Percentiles rank a stretch among this genome's conserved stretches.
Conservation (phyloP, 2,113 vertebrate genomes). For the Anarhynchus alexandrinus region DNA sequence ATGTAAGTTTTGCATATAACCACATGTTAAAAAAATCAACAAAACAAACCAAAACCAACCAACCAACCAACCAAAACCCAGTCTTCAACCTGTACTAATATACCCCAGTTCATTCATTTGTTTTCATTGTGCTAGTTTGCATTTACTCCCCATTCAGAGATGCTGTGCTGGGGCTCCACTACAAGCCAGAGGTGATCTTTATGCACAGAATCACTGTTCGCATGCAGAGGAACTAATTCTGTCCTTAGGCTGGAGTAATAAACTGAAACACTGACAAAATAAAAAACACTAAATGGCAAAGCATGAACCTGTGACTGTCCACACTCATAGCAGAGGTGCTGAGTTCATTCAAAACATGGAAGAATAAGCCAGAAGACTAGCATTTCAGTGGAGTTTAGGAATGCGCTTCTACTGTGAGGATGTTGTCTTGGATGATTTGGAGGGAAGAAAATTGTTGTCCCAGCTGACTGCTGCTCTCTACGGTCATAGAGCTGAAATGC, state of each 20-base stretch:
- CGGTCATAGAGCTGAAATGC: background rate
- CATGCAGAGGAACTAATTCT: background rate
- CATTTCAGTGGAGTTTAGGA: background rate
- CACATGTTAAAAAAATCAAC: background rate
- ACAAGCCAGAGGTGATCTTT: background rate
- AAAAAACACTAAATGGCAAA: background rate
- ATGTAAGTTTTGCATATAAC: background rate
- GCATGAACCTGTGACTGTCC: background rate
- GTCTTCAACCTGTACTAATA: background rate
- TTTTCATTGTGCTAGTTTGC: background rate
- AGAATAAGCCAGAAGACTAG: background rate
- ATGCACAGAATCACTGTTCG: background rate
- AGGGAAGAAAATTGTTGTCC: background rate
- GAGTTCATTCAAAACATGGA: background rate
- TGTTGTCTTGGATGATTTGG: background rate
- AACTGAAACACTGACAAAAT: background rate
- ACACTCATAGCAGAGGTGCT: background rate
- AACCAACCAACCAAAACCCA: accelerated
- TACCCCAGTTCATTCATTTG: accelerated
- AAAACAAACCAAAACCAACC: background rate
- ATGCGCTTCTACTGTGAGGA: background rate
- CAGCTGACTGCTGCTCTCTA: background rate
- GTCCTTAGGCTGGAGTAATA: background rate
- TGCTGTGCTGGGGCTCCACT: accelerated
- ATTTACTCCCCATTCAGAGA: background rate